Evolutionary conservation across 2,888 invertebrate genomes (phyloP).

Genomic region (Drosophila austrosaltans): DNA sequence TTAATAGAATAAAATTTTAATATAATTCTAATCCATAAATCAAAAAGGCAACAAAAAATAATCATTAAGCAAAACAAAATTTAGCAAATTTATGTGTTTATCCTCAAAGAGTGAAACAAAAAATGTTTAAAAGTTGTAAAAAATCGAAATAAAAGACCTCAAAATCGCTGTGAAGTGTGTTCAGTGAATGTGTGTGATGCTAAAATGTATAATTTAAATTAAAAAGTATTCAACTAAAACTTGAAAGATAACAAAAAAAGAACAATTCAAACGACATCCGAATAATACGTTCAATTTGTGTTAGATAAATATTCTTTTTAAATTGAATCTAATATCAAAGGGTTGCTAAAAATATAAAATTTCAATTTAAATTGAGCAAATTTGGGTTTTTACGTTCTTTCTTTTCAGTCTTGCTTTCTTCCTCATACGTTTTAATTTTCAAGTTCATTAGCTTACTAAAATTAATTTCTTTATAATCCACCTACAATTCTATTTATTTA

Average conservation of each 20-base stretch:
- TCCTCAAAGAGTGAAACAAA: not conserved
- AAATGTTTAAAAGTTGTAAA: not conserved
- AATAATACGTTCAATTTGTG: not conserved
- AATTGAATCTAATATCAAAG: not conserved
- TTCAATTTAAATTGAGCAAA: not conserved
- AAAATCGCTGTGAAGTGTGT: slow-evolving; percentile 6
- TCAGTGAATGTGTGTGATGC: slow-evolving; percentile 16
- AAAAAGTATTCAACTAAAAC: slow-evolving; percentile 17
- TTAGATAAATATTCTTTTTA: not conserved
- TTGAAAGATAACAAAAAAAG: no score
- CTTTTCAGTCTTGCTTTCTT: not conserved
- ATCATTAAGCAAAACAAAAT: not conserved
- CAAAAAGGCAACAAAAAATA: slow-evolving; percentile 20
- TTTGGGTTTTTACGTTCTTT: not conserved
- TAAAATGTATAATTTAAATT: slow-evolving; percentile 4
- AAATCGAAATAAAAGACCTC: not conserved
- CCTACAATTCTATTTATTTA: slow-evolving; percentile 44
- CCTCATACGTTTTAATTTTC: slow-evolving; percentile 53
- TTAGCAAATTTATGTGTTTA: slow-evolving; percentile 1
- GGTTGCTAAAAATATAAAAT: not conserved
- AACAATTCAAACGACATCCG: no score
- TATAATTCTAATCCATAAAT: not conserved
- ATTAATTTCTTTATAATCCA: slow-evolving; percentile 21
- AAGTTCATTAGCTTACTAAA: slow-evolving; percentile 62
- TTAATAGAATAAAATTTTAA: not conserved